A percentile compares a stretch with the other conserved stretches of the same genome.
phyloP scores from a whole-genome alignment of 1,140 invertebrate species.

The Calephelis nemesis region DNA sequence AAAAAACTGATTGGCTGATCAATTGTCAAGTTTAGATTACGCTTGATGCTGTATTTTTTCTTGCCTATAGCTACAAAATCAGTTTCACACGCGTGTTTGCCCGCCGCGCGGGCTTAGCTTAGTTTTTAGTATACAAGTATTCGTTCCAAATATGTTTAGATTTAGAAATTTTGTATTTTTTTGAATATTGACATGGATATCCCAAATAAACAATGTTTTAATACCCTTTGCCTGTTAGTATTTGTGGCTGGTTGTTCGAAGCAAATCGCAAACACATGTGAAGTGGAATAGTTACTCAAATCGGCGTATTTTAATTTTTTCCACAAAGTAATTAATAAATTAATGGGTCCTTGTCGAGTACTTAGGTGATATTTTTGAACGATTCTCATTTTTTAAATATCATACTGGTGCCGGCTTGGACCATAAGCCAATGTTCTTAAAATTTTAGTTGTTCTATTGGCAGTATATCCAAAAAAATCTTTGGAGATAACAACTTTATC shows the following conservation, averaged over 20 bases:
- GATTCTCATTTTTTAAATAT: too few relatives aligned
- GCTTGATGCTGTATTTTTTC: background rate
- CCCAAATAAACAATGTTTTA: slow-evolving; percentile 18
- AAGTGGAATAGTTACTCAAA: too few relatives aligned
- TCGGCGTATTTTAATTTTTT: too few relatives aligned
- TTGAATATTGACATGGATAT: slow-evolving; percentile 21
- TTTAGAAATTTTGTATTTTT: slow-evolving; percentile 12
- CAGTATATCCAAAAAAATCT: background rate
- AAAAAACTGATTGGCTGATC: background rate
- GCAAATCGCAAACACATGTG: too few relatives aligned
- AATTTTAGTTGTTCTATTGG: background rate
- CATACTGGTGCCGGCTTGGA: too few relatives aligned
- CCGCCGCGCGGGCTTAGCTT: slow-evolving; percentile 26
- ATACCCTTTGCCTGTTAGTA: too few relatives aligned
- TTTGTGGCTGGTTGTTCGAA: too few relatives aligned
- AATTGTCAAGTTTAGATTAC: background rate
- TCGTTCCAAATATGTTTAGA: slow-evolving; percentile 22
- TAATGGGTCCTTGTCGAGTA: too few relatives aligned
- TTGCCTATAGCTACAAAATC: background rate
- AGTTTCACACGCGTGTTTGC: slow-evolving; percentile 22
- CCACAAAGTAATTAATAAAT: too few relatives aligned
- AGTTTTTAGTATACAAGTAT: slow-evolving; percentile 21
- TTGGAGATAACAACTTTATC: too few relatives aligned
- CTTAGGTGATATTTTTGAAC: too few relatives aligned
- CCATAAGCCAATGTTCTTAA: too few relatives aligned